Base-by-base conservation (phyloP, 2,113 vertebrate genomes). In the Cephalopholis sonnerati region DNA sequence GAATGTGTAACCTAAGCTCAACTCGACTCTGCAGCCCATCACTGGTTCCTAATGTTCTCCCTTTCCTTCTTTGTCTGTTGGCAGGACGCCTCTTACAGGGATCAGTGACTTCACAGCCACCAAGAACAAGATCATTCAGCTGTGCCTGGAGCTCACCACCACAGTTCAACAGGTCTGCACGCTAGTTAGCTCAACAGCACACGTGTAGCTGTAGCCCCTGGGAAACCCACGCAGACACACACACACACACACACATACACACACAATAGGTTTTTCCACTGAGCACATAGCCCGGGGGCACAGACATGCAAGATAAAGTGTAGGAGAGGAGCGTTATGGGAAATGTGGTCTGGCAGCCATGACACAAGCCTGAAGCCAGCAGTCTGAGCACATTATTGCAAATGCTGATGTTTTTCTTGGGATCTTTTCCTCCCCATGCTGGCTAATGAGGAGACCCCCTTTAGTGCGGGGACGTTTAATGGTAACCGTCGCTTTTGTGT, bases 91-190 rank as follows among this genome's bases (percentile, higher is more conserved):
- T 0, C 96, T 99, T 92, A 97, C 97, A 61, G 98, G 98, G 75
- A 97, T 99, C 91, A 97, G 98, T 66, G 98, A 99, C 91, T 99
- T 98, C 93, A 97, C 98, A 41, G 85, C 95, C 83, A 98, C 97
- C 64, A 99, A 99, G 96, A 99, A 99, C 94, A 98, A 98, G 94
- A 98, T 99, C 91, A 99, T 99, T 91, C 98, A 99, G 82, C 96
- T 99, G 69, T 99, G 98, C 92, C 94, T 99, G 94, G 97, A 99
- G 87, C 95, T 99, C 89, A 99, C 98, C 67, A 99, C 98, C 65
- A 97, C 97, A 59, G 98, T 99, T 92, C 98, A 99, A 92, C 97
- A 99, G 98, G 98, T 99, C 89, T 94, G 97, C 85, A 83, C 79
- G 73, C 79, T 67, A 63, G 36, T 91, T 87, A 81, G 75, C 10